Evolutionary conservation across 2,797 vertebrate genomes (phyloP).

Genomic region (Kryptopterus vitreolus): DNA sequence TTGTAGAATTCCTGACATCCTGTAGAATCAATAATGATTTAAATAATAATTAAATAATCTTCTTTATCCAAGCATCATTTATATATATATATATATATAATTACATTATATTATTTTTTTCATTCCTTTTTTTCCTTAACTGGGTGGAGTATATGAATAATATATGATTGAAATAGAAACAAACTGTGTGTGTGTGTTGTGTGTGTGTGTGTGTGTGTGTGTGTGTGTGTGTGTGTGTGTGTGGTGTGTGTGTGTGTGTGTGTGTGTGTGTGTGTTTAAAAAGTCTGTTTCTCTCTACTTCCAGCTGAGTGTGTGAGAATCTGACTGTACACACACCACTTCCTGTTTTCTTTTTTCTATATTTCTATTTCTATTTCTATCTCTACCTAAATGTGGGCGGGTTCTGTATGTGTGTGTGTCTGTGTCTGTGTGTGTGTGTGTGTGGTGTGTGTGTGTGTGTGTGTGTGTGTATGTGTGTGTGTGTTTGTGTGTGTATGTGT

Average conservation of each 20-base stretch:
- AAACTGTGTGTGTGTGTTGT: not conserved
- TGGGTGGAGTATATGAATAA: constrained; percentile 20
- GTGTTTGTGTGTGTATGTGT: too few relatives aligned
- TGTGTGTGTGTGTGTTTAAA: not conserved
- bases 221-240: too few relatives aligned
- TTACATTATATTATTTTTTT: not conserved
- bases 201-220: too few relatives aligned
- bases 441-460: constrained; percentile 62
- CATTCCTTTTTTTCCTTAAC: not conserved
- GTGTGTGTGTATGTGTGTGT: too few relatives aligned
- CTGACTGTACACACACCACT: constrained; percentile 19
- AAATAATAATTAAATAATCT: too few relatives aligned
- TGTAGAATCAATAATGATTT: not conserved
- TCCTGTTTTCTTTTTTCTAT: not conserved
- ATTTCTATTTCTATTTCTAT: constrained; percentile 25
- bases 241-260: too few relatives aligned
- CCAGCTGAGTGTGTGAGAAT: constrained; percentile 10
- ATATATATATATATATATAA: not conserved
- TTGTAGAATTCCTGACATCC: too few relatives aligned
- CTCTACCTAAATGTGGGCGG: constrained; percentile 47
- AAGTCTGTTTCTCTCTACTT: constrained; percentile 1
- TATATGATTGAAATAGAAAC: constrained; percentile 14
- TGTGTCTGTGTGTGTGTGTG: constrained; percentile 74
- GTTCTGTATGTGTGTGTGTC: constrained; percentile 66
- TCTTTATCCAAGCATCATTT: too few relatives aligned